phyloP scores from a whole-genome alignment of 2,113 vertebrate species.

The Tupaia chinensis region DNA sequence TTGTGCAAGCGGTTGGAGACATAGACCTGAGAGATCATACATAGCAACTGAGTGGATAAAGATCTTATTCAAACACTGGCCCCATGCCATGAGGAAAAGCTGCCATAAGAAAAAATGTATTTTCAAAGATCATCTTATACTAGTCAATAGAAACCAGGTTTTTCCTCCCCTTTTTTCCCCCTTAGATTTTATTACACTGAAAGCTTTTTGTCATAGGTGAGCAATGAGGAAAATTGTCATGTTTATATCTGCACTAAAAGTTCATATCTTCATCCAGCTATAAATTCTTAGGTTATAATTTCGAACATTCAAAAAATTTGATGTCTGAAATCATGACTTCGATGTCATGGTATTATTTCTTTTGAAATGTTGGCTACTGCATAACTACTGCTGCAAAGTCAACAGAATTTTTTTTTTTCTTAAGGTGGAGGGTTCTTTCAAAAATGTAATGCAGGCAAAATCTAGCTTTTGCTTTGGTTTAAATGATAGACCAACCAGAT shows the following conservation, averaged over 20 bases:
- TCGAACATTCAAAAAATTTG: constrained; percentile 20
- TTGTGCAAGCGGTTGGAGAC: constrained; percentile 14
- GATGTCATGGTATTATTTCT: not conserved
- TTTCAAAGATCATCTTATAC: constrained; percentile 43
- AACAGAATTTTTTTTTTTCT: not conserved
- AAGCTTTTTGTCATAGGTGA: constrained; percentile 1
- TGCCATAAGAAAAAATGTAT: not conserved
- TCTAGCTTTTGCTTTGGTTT: constrained; percentile 67
- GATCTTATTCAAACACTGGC: constrained; percentile 28
- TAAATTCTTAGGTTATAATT: not conserved
- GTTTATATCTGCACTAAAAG: not conserved
- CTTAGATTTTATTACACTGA: constrained; percentile 33
- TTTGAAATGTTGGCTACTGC: constrained; percentile 3
- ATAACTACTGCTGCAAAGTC: not conserved
- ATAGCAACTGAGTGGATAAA: not conserved
- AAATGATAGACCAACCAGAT: constrained; percentile 5
- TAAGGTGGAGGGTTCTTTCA: constrained; percentile 4
- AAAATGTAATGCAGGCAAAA: constrained; percentile 4
- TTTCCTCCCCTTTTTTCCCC: not conserved
- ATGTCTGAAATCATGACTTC: not conserved
- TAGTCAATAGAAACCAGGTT: constrained; percentile 58
- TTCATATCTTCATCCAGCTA: not conserved
- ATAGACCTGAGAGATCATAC: not conserved
- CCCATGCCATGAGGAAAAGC: constrained; percentile 19
- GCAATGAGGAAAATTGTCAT: not conserved